phyloP scores from a whole-genome alignment of 2,888 invertebrate species.

The Camptogramma bilineatum region DNA sequence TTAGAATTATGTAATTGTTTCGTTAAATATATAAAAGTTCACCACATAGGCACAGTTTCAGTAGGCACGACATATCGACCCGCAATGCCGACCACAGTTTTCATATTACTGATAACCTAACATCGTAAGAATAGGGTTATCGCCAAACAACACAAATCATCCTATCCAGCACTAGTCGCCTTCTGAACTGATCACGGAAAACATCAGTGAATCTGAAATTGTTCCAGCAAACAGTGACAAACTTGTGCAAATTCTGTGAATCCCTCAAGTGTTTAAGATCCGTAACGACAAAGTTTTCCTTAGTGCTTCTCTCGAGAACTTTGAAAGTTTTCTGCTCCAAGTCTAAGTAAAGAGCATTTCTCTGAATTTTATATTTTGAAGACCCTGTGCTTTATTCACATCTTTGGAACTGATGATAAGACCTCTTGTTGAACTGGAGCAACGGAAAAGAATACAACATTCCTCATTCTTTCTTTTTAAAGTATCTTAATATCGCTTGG shows the following conservation, averaged over 20 bases:
- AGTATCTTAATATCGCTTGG: background rate
- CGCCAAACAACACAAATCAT: conserved; percentile 15
- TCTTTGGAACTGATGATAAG: background rate
- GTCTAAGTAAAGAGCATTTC: conserved; percentile 7
- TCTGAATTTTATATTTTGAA: conserved; percentile 1
- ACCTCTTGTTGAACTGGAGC: background rate
- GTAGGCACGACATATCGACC: conserved; percentile 3
- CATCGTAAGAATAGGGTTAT: conserved; percentile 14
- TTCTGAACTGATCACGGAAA: conserved; percentile 1
- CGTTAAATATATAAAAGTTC: too few relatives aligned
- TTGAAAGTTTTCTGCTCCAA: conserved; percentile 15
- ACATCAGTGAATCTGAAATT: conserved; percentile 8
- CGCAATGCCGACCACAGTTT: conserved; percentile 9
- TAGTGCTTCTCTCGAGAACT: conserved; percentile 2
- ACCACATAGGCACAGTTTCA: background rate
- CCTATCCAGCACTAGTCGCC: conserved; percentile 8
- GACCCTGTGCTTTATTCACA: background rate
- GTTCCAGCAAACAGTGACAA: conserved; percentile 3
- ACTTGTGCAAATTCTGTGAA: conserved; percentile 16
- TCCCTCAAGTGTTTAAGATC: conserved; percentile 5
- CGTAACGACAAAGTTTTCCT: conserved; percentile 11
- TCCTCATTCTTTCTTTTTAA: background rate
- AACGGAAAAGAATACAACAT: background rate
- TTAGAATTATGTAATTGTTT: background rate
- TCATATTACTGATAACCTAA: conserved; percentile 20